Conservation (phyloP, 2,797 vertebrate genomes). For the Peromyscus attwateri region DNA sequence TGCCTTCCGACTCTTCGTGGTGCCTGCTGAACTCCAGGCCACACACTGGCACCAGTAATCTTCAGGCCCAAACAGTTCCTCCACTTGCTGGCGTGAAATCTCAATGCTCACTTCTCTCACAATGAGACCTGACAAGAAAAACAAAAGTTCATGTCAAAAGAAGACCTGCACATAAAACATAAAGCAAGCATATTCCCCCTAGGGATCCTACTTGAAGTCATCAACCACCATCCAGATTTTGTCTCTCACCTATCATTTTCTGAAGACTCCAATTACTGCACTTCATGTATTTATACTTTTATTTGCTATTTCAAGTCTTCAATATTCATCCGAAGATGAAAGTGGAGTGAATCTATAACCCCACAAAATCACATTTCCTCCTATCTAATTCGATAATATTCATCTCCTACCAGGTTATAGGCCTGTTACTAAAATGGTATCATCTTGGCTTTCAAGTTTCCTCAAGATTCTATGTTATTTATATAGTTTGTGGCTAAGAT, state of each 20-base stretch:
- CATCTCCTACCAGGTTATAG: not conserved
- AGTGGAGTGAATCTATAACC: not conserved
- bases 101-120: slow-evolving; percentile 99
- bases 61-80: slow-evolving; percentile 97
- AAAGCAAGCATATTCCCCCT: fast-evolving
- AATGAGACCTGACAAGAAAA: slow-evolving; percentile 92
- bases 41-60: slow-evolving; percentile 99
- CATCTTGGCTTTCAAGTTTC: not conserved
- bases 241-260: not conserved
- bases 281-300: not conserved
- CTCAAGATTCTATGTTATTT: not conserved
- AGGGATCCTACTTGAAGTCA: not conserved
- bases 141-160: slow-evolving; percentile 56
- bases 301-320: slow-evolving; percentile 53
- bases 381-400: not conserved
- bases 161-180: not conserved
- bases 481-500: not conserved
- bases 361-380: not conserved
- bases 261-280: not conserved
- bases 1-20: slow-evolving; percentile 98
- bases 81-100: slow-evolving; percentile 99
- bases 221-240: not conserved
- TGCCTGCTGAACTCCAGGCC: slow-evolving; percentile 98
- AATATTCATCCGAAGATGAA: slow-evolving; percentile 26
- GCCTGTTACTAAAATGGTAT: not conserved